Conservation (phyloP, 2,888 invertebrate species). For the Hecatera dysodea region DNA sequence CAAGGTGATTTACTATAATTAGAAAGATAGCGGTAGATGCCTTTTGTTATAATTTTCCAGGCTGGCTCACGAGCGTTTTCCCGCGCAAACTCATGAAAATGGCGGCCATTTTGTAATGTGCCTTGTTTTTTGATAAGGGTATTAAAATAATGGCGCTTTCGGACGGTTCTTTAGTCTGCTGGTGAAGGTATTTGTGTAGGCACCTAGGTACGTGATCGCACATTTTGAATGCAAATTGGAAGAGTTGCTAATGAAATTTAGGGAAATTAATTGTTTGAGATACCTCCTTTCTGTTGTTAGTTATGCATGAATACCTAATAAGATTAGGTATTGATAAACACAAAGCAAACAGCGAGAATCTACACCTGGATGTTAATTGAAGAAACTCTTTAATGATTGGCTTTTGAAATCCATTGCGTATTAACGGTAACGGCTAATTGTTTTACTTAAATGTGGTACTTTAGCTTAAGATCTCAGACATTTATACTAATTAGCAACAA, state of each 20-base stretch:
- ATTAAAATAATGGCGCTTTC: conserved; percentile 89
- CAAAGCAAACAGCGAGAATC: background rate
- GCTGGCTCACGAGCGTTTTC: conserved; percentile 88
- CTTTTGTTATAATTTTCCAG: conserved; percentile 91
- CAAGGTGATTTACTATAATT: conserved; percentile 91
- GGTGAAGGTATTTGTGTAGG: conserved; percentile 81
- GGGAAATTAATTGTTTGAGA: conserved; percentile 74
- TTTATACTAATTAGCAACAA: conserved; percentile 14
- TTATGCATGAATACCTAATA: conserved; percentile 53
- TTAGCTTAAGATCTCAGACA: conserved; percentile 1
- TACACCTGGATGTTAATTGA: background rate
- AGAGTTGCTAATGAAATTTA: conserved; percentile 86
- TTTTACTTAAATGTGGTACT: conserved; percentile 11
- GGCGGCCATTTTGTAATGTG: conserved; percentile 90
- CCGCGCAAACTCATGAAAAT: conserved; percentile 90
- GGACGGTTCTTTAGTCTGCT: conserved; percentile 85
- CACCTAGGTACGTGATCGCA: conserved; percentile 85
- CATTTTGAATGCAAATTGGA: conserved; percentile 88
- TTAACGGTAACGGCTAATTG: conserved; percentile 5
- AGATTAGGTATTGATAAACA: conserved; percentile 44
- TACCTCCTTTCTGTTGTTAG: conserved; percentile 65
- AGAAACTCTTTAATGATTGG: conserved; percentile 4
- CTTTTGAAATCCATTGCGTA: conserved; percentile 5
- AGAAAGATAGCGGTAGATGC: conserved; percentile 91
- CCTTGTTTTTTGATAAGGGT: conserved; percentile 91